Evolutionary conservation across 2,113 vertebrate genomes (phyloP).

Genomic region (Muntiacus muntjak): DNA sequence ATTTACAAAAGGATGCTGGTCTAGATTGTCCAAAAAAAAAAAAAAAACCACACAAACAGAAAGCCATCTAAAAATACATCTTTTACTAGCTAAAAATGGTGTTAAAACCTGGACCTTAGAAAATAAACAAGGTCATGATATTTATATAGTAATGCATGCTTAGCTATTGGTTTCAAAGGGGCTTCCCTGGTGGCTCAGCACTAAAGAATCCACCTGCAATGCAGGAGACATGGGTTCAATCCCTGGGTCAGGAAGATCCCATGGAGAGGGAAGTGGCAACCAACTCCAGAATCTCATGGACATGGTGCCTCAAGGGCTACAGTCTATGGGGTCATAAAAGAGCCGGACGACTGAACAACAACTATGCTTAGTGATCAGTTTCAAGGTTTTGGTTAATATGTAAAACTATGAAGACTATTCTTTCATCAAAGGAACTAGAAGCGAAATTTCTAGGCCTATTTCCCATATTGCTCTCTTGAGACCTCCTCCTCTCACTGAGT

Average conservation of each 20-base stretch:
- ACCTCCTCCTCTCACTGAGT: not conserved
- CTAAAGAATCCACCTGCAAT: not conserved
- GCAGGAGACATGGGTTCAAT: not conserved
- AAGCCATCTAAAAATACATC: not conserved
- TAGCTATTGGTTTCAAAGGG: not conserved
- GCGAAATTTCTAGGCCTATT: not conserved
- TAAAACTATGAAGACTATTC: not conserved
- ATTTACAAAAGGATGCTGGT: not conserved
- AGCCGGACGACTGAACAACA: not conserved
- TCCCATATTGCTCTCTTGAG: not conserved
- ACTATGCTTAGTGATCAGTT: not conserved
- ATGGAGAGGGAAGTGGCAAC: not conserved
- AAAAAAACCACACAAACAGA: not conserved
- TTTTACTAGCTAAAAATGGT: not conserved
- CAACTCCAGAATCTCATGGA: not conserved
- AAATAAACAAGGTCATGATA: not conserved
- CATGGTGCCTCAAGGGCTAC: not conserved
- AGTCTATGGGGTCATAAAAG: not conserved
- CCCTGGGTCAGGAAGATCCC: not conserved
- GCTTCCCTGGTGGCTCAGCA: not conserved
- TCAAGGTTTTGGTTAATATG: not conserved
- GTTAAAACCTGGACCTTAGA: not conserved
- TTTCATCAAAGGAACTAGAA: constrained; percentile 16
- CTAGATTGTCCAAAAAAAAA: not conserved
- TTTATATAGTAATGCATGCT: not conserved